phyloP scores from a whole-genome alignment of 2,113 vertebrate species.

The Tetraodon nigroviridis region DNA sequence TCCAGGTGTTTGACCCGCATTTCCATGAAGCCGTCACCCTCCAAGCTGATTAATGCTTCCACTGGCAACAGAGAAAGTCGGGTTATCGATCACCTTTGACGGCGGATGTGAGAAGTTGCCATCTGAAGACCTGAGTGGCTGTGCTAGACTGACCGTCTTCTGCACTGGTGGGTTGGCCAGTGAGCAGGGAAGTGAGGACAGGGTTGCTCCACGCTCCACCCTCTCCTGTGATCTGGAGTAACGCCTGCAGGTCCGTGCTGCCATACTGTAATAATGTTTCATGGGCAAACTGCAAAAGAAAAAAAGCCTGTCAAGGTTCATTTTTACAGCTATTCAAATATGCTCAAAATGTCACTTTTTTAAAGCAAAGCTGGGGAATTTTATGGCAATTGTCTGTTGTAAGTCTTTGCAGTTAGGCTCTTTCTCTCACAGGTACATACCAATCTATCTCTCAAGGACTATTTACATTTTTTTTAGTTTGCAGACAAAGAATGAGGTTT shows the following conservation, averaged over 20 bases:
- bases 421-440: too few species aligned
- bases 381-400: too few species aligned
- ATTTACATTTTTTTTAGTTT: too few species aligned
- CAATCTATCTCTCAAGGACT: too few species aligned
- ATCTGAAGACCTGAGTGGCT: not conserved
- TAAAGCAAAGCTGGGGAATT: too few species aligned
- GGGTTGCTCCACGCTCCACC: conserved; percentile 92
- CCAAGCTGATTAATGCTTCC: conserved; percentile 86
- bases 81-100: conserved; percentile 1
- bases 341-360: too few species aligned
- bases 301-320: not conserved
- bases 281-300: conserved; percentile 76
- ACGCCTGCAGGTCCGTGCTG: conserved; percentile 88
- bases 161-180: conserved; percentile 81
- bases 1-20: conserved; percentile 96
- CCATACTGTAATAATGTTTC: conserved; percentile 88
- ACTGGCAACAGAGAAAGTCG: conserved; percentile 64
- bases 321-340: not conserved
- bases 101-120: not conserved
- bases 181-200: conserved; percentile 85
- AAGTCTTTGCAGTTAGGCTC: too few species aligned
- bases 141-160: conserved; percentile 82
- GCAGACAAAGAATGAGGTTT: too few species aligned
- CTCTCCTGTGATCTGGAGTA: conserved; percentile 90
- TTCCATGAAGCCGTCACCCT: conserved; percentile 95